Evolutionary conservation across 2,113 vertebrate genomes (phyloP).

Genomic region (Bambusicola thoracicus): DNA sequence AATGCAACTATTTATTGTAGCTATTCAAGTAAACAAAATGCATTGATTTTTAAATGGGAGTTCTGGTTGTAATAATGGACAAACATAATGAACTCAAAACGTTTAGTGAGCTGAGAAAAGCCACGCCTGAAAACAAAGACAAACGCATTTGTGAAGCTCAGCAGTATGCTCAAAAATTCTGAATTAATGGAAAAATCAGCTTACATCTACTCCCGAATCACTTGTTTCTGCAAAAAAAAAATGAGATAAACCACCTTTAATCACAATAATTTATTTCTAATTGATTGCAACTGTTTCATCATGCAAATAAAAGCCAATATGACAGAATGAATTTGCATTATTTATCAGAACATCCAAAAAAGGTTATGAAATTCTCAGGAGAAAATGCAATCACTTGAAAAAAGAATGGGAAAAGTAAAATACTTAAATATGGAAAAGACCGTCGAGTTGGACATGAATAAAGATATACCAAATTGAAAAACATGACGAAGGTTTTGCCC

Average conservation of each 20-base stretch:
- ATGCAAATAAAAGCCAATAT: fast-evolving
- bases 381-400: not conserved
- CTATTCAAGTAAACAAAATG: not conserved
- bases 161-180: not conserved
- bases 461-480: not conserved
- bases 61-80: not conserved
- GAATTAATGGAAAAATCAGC: slow-evolving; percentile 1
- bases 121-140: not conserved
- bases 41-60: not conserved
- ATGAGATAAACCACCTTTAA: not conserved
- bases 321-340: not conserved
- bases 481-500: not conserved
- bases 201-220: slow-evolving; percentile 30
- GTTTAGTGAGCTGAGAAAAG: not conserved
- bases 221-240: not conserved
- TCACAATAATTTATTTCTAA: not conserved
- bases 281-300: not conserved
- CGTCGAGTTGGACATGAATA: not conserved
- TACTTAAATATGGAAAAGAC: not conserved
- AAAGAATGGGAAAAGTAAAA: not conserved
- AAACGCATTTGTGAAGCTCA: not conserved
- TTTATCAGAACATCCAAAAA: not conserved
- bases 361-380: not conserved
- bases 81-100: not conserved
- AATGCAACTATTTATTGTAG: not conserved